A percentile compares a stretch with the other conserved stretches of the same genome.
Evolutionary conservation across 2,888 invertebrate genomes (phyloP).

Genomic region (Cabera pusaria): DNA sequence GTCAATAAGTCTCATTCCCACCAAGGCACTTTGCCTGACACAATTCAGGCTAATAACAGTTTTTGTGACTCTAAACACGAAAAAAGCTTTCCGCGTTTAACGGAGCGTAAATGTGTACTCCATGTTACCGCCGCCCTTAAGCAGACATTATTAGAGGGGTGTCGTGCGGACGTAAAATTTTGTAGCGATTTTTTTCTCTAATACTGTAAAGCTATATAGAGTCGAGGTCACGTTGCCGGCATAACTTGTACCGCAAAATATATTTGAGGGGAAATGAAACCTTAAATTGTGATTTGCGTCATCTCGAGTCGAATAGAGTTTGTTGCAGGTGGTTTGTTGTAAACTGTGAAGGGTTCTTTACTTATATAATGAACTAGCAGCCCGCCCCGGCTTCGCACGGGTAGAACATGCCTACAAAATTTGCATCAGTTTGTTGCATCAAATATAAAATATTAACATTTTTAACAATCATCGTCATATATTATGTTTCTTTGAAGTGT

Average conservation of each 20-base stretch:
- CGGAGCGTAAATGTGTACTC: constrained; percentile 82
- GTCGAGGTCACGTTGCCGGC: constrained; percentile 68
- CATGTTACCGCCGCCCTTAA: constrained; percentile 80
- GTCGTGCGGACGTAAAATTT: constrained; percentile 77
- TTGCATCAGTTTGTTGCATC: too few species aligned
- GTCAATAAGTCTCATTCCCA: constrained; percentile 38
- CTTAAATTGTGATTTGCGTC: constrained; percentile 38
- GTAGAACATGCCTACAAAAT: too few species aligned
- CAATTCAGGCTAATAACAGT: constrained; percentile 82
- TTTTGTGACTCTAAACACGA: constrained; percentile 83
- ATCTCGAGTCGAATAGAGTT: constrained; percentile 24
- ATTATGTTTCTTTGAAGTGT: too few species aligned
- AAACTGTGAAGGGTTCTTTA: too few species aligned
- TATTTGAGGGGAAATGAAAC: constrained; percentile 45
- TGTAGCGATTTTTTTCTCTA: constrained; percentile 77
- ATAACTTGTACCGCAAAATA: constrained; percentile 56
- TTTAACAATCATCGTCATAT: too few species aligned
- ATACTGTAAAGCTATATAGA: constrained; percentile 62
- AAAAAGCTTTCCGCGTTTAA: constrained; percentile 82
- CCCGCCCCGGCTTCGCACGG: too few species aligned
- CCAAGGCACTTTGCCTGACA: constrained; percentile 53
- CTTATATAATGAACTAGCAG: too few species aligned
- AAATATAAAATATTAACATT: too few species aligned
- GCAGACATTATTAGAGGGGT: constrained; percentile 81
- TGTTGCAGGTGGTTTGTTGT: constrained; percentile 22